Conservation (phyloP, 2,113 vertebrate genomes). For the Callipepla californica region DNA sequence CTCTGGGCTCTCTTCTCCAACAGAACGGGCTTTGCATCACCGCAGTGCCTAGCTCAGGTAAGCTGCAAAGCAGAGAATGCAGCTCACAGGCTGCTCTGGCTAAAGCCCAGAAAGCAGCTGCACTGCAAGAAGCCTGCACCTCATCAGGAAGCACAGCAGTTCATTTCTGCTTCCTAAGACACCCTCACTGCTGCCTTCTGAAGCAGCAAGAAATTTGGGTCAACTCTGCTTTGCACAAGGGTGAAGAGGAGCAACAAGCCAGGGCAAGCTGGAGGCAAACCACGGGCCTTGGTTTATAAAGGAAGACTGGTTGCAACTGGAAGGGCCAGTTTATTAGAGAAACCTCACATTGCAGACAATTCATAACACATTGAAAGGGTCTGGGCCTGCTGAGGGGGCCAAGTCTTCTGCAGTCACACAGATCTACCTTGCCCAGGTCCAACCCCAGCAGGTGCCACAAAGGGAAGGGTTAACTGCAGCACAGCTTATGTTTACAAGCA, state of each 20-base stretch:
- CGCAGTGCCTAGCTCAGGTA: not conserved
- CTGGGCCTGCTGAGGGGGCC: constrained; percentile 22
- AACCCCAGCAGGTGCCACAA: not conserved
- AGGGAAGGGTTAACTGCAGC: constrained; percentile 47
- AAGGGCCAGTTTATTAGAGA: constrained; percentile 75
- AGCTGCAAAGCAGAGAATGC: accelerated
- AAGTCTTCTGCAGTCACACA: not conserved
- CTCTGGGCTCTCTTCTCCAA: not conserved
- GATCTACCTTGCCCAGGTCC: not conserved
- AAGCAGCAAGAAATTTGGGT: not conserved
- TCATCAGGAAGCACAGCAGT: too few relatives aligned
- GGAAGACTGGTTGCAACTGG: constrained; percentile 65
- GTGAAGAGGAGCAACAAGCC: not conserved
- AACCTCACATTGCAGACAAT: constrained; percentile 66
- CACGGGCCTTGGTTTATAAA: constrained; percentile 30
- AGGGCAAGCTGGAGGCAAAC: constrained; percentile 7
- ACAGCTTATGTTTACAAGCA: constrained; percentile 69
- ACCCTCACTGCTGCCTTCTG: not conserved
- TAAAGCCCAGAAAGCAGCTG: not conserved
- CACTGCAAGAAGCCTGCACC: not conserved
- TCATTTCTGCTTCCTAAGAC: not conserved
- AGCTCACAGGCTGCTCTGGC: not conserved
- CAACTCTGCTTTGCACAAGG: accelerated
- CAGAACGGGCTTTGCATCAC: accelerated
- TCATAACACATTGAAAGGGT: constrained; percentile 61